Evolutionary conservation across 2,113 vertebrate species (phyloP), one percentile per base, ranked within the genome.

Genomic region (Laticauda colubrina): DNA sequence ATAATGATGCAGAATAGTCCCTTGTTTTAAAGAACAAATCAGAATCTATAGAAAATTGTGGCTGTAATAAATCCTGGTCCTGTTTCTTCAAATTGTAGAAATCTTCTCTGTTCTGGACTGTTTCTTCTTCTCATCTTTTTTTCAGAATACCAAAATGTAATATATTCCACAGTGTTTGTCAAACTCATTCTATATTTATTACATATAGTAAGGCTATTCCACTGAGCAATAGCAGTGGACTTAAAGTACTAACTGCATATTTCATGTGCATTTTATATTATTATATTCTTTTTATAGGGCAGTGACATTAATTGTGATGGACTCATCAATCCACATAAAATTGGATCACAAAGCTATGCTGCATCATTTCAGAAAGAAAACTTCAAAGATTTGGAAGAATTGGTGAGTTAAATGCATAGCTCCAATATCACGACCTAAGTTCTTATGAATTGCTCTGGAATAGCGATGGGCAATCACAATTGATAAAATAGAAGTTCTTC

Each of bases 291-390:
- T 95, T 96, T 91, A 45, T 95, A 99, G 99, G 97, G 95, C 54
- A 97, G 95, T 81, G 97, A 98, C 43, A 93, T 99, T 94, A 98
- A 94, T 91, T 99, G 99, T 95, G 95, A 98, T 39, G 96, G 97
- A 92, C 95, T 95, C 91, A 94, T 98, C 86, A 98, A 99, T 95
- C 98, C 98, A 90, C 95, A 98, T 95, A 97, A 98, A 91, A 98
- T 99, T 64, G 97, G 97, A 29, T 95, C 91, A 92, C 96, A 91
- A 26, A 81, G 94, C 88, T 95, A 98, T 64, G 91, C 93, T 14
- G 93, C 94, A 12, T 97, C 98, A 39, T 99, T 99, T 96, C 97
- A 92, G 0, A 97, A 97, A 39, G 99, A 99, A 96, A 98, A 96
- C 95, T 96, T 99, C 93, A 95, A 95, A 95, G 93, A 96, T 29